Percentiles rank a stretch among this genome's conserved stretches.
Conservation (phyloP, 2,888 invertebrate species). For the Eutolmus rufibarbis region DNA sequence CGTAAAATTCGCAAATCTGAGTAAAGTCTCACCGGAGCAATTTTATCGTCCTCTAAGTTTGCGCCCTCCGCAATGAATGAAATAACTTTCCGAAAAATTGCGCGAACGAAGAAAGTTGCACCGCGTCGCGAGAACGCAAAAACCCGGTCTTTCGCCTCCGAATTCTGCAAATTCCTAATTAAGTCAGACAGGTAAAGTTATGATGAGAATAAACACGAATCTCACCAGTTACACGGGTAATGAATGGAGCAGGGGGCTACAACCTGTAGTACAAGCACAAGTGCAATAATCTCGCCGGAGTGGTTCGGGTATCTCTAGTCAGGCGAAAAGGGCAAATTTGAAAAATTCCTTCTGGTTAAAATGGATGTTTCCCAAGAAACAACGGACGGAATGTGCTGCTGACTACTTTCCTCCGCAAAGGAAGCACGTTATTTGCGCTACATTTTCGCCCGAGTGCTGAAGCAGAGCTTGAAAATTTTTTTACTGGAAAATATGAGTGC, state of each 20-base stretch:
- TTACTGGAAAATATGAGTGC: not conserved
- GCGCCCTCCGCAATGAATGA: not conserved
- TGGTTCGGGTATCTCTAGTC: conserved; percentile 5
- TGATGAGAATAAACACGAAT: conserved; percentile 20
- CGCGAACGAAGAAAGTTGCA: not conserved
- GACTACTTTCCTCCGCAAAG: not conserved
- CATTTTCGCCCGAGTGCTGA: not conserved
- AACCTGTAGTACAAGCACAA: conserved; percentile 17
- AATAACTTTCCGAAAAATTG: conserved; percentile 1
- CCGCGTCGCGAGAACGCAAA: not conserved
- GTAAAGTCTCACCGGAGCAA: not conserved
- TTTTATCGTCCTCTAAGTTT: not conserved
- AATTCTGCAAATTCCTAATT: conserved; percentile 25
- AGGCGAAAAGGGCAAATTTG: conserved; percentile 3
- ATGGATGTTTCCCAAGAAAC: not conserved
- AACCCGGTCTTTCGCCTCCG: not conserved
- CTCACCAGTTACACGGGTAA: conserved; percentile 2
- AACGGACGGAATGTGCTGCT: not conserved
- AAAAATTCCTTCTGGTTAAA: conserved; percentile 16
- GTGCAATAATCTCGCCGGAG: not conserved
- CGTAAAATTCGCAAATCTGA: not conserved
- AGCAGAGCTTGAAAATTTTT: not conserved
- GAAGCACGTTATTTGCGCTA: conserved; percentile 1
- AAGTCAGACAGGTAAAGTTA: conserved; percentile 18
- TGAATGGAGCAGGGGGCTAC: not conserved